A percentile compares a stretch with the other conserved stretches of the same genome.
These are phyloP conservation scores for Caenorhabditis japonica DNA, from an alignment of 2,888 invertebrate genomes.

Conservation along the genomic window DNA sequence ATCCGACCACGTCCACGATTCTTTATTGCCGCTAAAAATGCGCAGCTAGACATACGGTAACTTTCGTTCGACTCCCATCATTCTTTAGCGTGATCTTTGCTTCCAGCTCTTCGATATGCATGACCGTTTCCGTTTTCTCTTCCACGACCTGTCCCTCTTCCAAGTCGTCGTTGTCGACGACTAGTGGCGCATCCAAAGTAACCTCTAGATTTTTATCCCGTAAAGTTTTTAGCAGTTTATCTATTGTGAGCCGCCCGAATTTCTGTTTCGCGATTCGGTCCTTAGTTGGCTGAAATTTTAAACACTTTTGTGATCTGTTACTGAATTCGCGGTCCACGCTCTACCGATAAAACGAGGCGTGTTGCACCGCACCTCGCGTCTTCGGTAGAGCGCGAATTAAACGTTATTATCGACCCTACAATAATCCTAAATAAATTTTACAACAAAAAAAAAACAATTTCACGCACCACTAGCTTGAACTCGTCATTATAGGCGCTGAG, in stretches of 20 bases:
- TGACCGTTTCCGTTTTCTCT: neutral
- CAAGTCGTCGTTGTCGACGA: neutral
- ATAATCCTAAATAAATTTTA: too few relatives aligned
- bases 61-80: conserved; percentile 10
- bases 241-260: conserved; percentile 13
- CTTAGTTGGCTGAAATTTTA: too few relatives aligned
- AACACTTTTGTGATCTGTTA: too few relatives aligned
- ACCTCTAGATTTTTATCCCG: neutral
- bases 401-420: too few relatives aligned
- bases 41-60: conserved; percentile 8
- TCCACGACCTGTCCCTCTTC: conserved; percentile 1
- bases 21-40: neutral
- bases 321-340: too few relatives aligned
- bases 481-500: conserved; percentile 69
- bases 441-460: too few relatives aligned
- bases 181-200: too few relatives aligned
- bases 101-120: neutral
- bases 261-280: neutral
- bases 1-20: too few relatives aligned
- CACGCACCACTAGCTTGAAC: conserved; percentile 60
- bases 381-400: too few relatives aligned
- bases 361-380: too few relatives aligned
- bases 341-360: too few relatives aligned
- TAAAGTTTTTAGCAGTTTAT: conserved; percentile 22
- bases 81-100: conserved; percentile 15